Conservation (phyloP, 2,113 vertebrate species). For the Probosciger aterrimus region DNA sequence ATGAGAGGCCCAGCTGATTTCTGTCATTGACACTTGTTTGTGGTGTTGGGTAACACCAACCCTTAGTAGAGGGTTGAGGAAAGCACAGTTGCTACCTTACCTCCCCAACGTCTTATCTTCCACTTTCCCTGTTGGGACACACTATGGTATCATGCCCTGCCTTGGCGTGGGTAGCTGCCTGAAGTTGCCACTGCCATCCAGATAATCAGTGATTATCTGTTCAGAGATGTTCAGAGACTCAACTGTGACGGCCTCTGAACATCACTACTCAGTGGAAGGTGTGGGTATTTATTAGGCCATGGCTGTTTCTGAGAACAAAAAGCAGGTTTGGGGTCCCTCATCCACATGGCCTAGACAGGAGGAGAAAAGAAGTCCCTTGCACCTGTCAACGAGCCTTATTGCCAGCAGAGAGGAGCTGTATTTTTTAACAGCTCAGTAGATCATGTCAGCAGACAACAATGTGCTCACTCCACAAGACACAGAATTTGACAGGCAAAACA, state of each 20-base stretch:
- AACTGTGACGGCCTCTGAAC: neutral
- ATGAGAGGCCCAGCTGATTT: neutral
- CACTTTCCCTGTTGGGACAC: rapidly evolving
- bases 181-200: neutral
- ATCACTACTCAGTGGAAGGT: neutral
- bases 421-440: conserved; percentile 44
- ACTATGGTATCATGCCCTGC: neutral
- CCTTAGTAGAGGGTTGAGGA: neutral
- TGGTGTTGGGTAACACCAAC: neutral
- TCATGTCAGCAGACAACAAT: conserved; percentile 62
- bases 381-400: neutral
- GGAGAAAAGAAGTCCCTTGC: neutral
- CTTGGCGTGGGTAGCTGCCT: neutral
- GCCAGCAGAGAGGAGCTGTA: neutral
- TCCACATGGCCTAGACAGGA: neutral
- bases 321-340: neutral
- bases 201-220: neutral
- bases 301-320: neutral
- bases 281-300: neutral
- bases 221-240: neutral
- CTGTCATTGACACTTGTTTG: neutral
- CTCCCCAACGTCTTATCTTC: neutral
- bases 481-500: conserved; percentile 70
- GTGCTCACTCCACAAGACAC: conserved; percentile 64
- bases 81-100: neutral